phyloP scores from a whole-genome alignment of 92 coral and sea anemone species.

The Palythoa grandiflora region DNA sequence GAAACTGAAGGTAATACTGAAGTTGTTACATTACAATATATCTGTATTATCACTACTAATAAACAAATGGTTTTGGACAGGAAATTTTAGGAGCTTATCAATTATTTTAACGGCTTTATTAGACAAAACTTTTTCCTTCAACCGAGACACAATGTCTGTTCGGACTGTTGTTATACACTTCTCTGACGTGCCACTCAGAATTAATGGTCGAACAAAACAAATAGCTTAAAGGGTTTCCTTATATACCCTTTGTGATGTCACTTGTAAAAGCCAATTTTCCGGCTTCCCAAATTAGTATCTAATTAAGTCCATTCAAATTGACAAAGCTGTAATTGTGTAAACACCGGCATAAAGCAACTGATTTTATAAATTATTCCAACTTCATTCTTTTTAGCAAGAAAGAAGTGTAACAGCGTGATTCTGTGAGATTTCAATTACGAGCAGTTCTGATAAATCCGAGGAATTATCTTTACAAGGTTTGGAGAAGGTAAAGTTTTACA shows the following conservation, averaged over 20 bases:
- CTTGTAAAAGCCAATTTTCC: neutral
- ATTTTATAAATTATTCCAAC: neutral
- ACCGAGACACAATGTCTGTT: neutral
- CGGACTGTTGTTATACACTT: neutral
- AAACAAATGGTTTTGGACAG: neutral
- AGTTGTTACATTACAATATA: neutral
- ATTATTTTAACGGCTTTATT: neutral
- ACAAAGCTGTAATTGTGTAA: conserved; percentile 31
- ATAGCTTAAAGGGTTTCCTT: neutral
- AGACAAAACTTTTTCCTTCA: neutral
- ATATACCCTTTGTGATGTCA: neutral
- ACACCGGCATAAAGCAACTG: neutral
- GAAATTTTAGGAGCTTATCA: neutral
- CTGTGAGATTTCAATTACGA: neutral
- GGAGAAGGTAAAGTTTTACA: neutral
- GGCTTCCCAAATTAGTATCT: neutral
- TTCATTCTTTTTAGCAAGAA: neutral
- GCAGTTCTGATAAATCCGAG: neutral
- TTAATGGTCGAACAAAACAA: neutral
- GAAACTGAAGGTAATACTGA: neutral
- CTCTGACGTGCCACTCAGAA: neutral
- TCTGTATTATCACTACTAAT: neutral
- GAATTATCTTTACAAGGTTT: neutral
- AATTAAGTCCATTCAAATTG: conserved; percentile 23
- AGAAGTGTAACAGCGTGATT: neutral